A percentile compares a stretch with the other conserved stretches of the same genome.
These are phyloP conservation scores for Tetrao urogallus DNA, from an alignment of 2,113 vertebrate genomes.

Conservation along the genomic window DNA sequence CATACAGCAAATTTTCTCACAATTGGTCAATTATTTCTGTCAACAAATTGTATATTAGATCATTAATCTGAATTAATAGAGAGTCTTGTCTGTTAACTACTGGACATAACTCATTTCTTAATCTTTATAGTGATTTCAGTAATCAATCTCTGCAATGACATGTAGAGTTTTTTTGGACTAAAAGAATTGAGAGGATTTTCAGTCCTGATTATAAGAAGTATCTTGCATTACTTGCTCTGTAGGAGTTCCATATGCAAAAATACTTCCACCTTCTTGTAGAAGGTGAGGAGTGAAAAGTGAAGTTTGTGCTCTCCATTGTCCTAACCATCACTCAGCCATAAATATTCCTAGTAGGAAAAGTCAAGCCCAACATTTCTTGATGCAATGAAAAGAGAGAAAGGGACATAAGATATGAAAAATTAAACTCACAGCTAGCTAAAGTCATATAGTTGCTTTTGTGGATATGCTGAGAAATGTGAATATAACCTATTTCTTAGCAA, in stretches of 20 bases:
- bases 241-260: background rate
- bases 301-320: background rate
- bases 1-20: conserved; percentile 58
- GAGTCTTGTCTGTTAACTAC: conserved; percentile 58
- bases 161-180: conserved; percentile 13
- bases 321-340: background rate
- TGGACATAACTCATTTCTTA: conserved; percentile 60
- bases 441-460: background rate
- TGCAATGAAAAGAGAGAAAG: background rate
- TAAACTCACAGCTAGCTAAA: background rate
- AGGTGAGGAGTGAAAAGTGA: background rate
- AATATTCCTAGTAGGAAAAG: background rate
- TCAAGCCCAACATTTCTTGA: background rate
- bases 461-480: background rate
- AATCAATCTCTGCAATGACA: conserved; percentile 42
- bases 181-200: conserved; percentile 8
- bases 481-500: conserved; percentile 23
- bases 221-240: background rate
- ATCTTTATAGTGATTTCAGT: conserved; percentile 58
- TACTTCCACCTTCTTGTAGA: background rate
- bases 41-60: conserved; percentile 72
- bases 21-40: conserved; percentile 59
- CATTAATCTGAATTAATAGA: conserved; percentile 69
- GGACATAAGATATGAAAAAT: background rate
- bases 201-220: background rate